A percentile compares a stretch with the other conserved stretches of the same genome.
Conservation (phyloP, 2,797 vertebrate species). For the Eulemur coronatus region DNA sequence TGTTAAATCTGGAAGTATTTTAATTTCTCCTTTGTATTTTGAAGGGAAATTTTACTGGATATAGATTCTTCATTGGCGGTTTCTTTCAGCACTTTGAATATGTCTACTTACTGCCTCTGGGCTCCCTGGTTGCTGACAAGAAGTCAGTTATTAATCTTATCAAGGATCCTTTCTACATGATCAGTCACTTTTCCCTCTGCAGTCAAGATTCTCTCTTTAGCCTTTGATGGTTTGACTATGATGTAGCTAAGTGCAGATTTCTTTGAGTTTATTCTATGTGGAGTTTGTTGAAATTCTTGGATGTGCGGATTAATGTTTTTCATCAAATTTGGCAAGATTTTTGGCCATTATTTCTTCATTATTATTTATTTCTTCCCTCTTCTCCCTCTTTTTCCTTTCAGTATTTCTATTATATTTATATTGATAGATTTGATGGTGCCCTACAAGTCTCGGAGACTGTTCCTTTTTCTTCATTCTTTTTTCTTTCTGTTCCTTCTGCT, state of each 20-base stretch:
- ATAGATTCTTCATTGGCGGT: neutral
- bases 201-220: neutral
- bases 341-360: neutral
- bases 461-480: neutral
- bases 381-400: neutral
- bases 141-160: slow-evolving; percentile 1
- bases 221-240: slow-evolving; percentile 23
- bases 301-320: neutral
- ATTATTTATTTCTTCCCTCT: neutral
- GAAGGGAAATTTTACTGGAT: neutral
- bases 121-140: neutral
- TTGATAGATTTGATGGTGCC: neutral
- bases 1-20: neutral
- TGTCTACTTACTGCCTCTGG: neutral
- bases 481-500: neutral
- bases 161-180: neutral
- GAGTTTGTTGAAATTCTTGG: neutral
- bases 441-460: neutral
- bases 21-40: slow-evolving; percentile 22
- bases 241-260: neutral
- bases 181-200: neutral
- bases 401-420: neutral
- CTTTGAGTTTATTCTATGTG: neutral
- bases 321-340: neutral
- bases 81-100: slow-evolving; percentile 2